Percentiles rank a stretch among this genome's conserved stretches.
Conservation (phyloP, 2,113 vertebrate species). For the Caloenas nicobarica region DNA sequence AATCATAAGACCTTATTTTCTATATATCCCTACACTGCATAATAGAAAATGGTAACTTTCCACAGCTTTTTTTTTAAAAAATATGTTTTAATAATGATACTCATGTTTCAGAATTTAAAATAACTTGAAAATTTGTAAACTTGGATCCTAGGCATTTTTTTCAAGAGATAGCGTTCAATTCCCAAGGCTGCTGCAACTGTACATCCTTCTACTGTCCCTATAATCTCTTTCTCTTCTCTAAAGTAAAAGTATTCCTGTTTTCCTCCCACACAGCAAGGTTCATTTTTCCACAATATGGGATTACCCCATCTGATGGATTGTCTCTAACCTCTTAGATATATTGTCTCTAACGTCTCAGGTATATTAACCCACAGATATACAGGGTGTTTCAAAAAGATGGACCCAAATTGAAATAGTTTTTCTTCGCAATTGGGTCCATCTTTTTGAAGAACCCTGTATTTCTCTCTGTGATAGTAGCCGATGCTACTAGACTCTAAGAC, state of each 20-base stretch:
- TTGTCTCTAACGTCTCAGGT: not conserved
- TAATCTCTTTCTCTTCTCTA: not conserved
- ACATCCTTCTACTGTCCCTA: not conserved
- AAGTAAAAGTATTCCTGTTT: not conserved
- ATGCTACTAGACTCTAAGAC: not conserved
- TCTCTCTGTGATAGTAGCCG: not conserved
- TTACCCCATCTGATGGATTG: not conserved
- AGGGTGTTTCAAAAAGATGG: too few species aligned
- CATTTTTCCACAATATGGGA: not conserved
- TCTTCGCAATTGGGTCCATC: not conserved
- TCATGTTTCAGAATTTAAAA: not conserved
- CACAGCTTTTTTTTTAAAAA: not conserved
- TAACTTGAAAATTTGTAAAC: not conserved
- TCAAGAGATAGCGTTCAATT: not conserved
- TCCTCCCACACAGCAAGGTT: not conserved
- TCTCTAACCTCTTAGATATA: not conserved
- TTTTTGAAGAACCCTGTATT: too few species aligned
- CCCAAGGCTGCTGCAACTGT: not conserved
- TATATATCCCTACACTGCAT: not conserved
- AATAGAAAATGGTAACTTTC: not conserved
- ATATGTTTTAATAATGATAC: not conserved
- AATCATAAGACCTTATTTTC: not conserved
- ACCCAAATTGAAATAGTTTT: too few species aligned
- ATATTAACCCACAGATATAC: not conserved
- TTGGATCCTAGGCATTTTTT: not conserved